Evolutionary conservation across 2,113 vertebrate genomes (phyloP).

Genomic region (Dunckerocampus dactyliophorus): DNA sequence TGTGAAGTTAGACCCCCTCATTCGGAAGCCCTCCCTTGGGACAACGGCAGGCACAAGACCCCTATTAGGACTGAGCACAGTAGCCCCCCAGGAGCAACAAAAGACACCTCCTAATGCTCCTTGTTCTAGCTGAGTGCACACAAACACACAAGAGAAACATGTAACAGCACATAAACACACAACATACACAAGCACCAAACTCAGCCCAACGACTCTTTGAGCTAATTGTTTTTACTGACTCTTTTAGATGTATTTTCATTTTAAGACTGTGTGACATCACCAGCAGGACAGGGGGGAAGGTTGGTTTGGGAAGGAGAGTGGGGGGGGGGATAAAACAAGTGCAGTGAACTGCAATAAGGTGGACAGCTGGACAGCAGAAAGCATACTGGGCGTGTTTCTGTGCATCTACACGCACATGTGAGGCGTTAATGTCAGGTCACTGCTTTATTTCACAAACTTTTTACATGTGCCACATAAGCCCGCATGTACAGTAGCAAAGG

Average conservation of each 20-base stretch:
- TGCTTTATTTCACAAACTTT: constrained; percentile 26
- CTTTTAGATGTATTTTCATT: constrained; percentile 38
- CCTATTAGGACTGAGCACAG: constrained; percentile 73
- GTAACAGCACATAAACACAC: constrained; percentile 46
- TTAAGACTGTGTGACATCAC: constrained; percentile 29
- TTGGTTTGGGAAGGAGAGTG: constrained; percentile 15
- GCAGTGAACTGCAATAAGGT: constrained; percentile 68
- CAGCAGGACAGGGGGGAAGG: constrained; percentile 25
- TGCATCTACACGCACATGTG: constrained; percentile 46
- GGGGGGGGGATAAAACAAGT: constrained; percentile 35
- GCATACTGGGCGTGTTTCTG: constrained; percentile 51
- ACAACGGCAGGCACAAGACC: constrained; percentile 78
- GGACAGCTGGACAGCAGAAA: constrained; percentile 73
- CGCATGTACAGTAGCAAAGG: not conserved
- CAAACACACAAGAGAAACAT: constrained; percentile 50
- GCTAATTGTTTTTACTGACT: constrained; percentile 44
- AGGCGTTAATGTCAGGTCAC: constrained; percentile 37
- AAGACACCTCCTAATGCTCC: constrained; percentile 71
- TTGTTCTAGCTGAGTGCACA: constrained; percentile 62
- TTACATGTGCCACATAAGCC: constrained; percentile 6
- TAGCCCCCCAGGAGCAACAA: constrained; percentile 76
- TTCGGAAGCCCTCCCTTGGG: constrained; percentile 73
- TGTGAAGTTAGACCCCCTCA: constrained; percentile 74
- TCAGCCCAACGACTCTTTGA: constrained; percentile 37
- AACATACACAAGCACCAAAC: constrained; percentile 44